Evolutionary conservation across 2,888 invertebrate genomes (phyloP).

Genomic region (Drosophila subsilvestris): DNA sequence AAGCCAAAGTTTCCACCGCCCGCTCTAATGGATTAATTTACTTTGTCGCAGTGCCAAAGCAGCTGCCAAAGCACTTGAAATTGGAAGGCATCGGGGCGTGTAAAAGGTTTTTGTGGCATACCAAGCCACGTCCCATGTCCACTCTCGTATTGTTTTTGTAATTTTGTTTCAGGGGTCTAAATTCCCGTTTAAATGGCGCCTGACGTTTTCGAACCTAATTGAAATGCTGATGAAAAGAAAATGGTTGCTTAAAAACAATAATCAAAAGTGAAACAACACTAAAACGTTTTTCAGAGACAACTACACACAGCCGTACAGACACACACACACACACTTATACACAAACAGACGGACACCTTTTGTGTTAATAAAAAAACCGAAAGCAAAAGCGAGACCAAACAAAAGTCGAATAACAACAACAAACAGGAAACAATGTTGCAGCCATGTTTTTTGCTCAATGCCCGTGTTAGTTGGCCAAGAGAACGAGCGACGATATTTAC

Average conservation of each 20-base stretch:
- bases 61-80: conserved; percentile 59
- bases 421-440: conserved; percentile 66
- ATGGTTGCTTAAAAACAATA: conserved; percentile 74
- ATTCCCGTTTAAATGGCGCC: conserved; percentile 59
- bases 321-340: conserved; percentile 34
- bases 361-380: conserved; percentile 51
- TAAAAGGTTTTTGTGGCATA: conserved; percentile 73
- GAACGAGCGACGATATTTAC: conserved; percentile 13
- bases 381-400: conserved; percentile 62
- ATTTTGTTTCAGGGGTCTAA: conserved; percentile 10
- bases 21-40: conserved; percentile 75
- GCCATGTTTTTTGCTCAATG: conserved; percentile 30
- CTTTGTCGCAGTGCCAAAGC: conserved; percentile 68
- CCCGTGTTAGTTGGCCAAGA: conserved; percentile 21
- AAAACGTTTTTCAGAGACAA: conserved; percentile 61
- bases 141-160: conserved; percentile 37
- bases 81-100: conserved; percentile 65
- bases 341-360: conserved; percentile 12
- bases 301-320: conserved; percentile 17
- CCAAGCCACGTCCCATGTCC: conserved; percentile 37
- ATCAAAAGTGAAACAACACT: conserved; percentile 73
- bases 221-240: conserved; percentile 76
- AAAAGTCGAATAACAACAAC: conserved; percentile 63
- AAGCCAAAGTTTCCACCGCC: conserved; percentile 23
- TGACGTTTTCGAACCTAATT: conserved; percentile 67